Evolutionary conservation across 2,888 invertebrate species (phyloP), one percentile per base, ranked within the genome.

Genomic region (Drosophila kanekoi): DNA sequence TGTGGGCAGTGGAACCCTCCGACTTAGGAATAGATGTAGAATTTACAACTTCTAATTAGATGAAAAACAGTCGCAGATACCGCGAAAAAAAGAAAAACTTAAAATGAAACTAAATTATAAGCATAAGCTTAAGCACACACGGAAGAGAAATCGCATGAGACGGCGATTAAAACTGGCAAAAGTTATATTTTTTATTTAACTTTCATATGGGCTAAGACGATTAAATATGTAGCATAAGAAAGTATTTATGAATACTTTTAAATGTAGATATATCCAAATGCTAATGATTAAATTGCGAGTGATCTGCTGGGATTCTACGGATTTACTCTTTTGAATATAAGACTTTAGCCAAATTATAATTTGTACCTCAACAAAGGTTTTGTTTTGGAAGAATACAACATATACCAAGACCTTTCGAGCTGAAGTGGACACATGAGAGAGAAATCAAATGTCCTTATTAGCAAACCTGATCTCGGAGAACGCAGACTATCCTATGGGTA

Each of bases 11-110:
- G 57, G 18, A 49, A 59, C 56, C 45, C 32, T 58, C 44, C 41
- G 70, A 48, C 68, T 47, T 60, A 40, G 40, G 45, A 72, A 38
- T 45, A 38, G 49, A 23, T 47, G 10, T 53, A 38, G 44, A 69
- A 60, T 40, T 78, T 45, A 37, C 61, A 61, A 59, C 44, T 65
- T 77, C 62, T 69, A 81, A 81, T 83, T 83, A 79, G 58, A 61
- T 56, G 40, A 56, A 79, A 79, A 70, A 58, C 58, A 71, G 49
- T 58, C 35, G 53, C 51, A 66, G 32, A 57, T 63, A 51, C 48
- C 5, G 44, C 18, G 14, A 16, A 20, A 13, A 44, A 16, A 20
- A n/a, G n/a, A 44, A 57, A 32, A 47, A 28, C 8, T 13, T 5
- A 54, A 54, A 33, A 43, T 28, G 11, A 59, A 51, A 51, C 65